phyloP scores from a whole-genome alignment of 2,888 invertebrate species.

The Limnephilus rhombicus region DNA sequence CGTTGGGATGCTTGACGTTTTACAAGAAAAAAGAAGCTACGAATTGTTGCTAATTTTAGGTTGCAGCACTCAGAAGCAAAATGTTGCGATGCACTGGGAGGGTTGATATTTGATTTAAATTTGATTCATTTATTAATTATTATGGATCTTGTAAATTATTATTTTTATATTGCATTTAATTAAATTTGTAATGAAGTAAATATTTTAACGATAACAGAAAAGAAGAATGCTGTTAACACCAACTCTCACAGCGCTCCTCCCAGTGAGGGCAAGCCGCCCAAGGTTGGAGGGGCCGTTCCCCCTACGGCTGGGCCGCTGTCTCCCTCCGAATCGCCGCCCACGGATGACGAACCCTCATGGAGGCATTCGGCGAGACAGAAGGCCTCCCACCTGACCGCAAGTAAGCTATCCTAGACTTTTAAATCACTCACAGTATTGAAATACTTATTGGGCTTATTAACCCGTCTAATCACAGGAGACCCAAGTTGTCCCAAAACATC shows the following conservation, averaged over 20 bases:
- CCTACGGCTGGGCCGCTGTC: constrained; percentile 68
- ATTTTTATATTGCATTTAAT: background rate
- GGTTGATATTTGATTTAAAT: too few relatives aligned
- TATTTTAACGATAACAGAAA: constrained; percentile 75
- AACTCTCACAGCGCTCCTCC: constrained; percentile 64
- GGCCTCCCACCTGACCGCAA: background rate
- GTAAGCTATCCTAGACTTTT: constrained; percentile 10
- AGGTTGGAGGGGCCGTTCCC: constrained; percentile 70
- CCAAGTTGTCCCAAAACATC: too few relatives aligned
- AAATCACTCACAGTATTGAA: background rate
- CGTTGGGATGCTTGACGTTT: too few relatives aligned
- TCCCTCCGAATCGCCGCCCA: constrained; percentile 58
- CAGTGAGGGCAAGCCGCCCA: constrained; percentile 73
- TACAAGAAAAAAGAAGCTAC: too few relatives aligned
- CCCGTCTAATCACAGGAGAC: too few relatives aligned
- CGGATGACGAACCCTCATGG: constrained; percentile 74
- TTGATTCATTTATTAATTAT: too few relatives aligned
- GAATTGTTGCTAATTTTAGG: too few relatives aligned
- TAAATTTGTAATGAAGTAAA: background rate
- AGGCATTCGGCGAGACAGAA: constrained; percentile 67
- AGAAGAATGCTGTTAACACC: constrained; percentile 76
- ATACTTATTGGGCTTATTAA: too few relatives aligned
- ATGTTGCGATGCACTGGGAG: too few relatives aligned
- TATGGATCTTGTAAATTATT: background rate
- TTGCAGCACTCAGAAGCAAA: too few relatives aligned